Evolutionary conservation across 2,888 invertebrate species (phyloP), one percentile per base, ranked within the genome.

Genomic region (Eupithecia abbreviata): DNA sequence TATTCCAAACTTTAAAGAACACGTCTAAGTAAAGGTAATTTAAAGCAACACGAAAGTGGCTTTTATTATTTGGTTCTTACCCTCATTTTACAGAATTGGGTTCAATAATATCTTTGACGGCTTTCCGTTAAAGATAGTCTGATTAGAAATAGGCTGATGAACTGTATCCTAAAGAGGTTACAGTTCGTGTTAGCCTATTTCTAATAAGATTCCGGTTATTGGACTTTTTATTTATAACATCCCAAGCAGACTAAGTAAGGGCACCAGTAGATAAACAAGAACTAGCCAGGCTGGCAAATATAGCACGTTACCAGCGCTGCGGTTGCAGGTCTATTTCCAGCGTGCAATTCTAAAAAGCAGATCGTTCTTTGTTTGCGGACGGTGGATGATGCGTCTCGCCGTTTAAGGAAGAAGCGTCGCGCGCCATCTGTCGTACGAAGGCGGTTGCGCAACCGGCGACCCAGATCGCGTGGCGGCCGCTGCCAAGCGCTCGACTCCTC

Each of bases 401-500:
- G 88, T 90, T 91, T 92, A 91, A 92, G 93, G 93, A 93, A 93
- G 93, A 91, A 87, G 85, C 87, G 83, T 84, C 85, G 85, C 88
- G 88, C 93, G 93, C 94, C 94, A 94, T 94, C 94, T 94, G 93
- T 90, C 92, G 92, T 86, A 86, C 87, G 87, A 87, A 85, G 86
- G 84, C 83, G 85, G 84, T 94, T 94, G 94, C 93, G 94, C 93
- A 94, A 93, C 87, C 77, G 84, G 88, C 93, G 94, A 93, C 94
- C 94, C 91, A 94, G 88, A 94, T 94, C 87, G 90, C 86, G 86
- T 85, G 87, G 90, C 88, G 90, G 90, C 90, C 93, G 94, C 93
- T 94, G 94, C 94, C 94, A 93, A 94, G 91, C 93, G 90, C 88
- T 90, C 92, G 88, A 88, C 93, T 93, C 91, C 93, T 93, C 93